phyloP scores from a whole-genome alignment of 2,888 invertebrate species.

The Aphrophora alni region DNA sequence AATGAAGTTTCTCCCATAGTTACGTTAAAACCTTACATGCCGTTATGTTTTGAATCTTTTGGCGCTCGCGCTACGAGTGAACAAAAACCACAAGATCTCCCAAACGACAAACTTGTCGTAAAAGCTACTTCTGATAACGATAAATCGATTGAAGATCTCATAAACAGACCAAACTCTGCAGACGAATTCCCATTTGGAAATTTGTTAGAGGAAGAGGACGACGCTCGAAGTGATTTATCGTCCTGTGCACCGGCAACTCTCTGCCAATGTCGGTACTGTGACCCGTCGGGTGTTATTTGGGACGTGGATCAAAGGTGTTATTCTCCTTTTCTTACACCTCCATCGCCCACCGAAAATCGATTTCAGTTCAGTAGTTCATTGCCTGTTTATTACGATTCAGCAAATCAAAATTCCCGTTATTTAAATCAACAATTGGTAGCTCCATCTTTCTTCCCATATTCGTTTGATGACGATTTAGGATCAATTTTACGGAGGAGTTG shows the following conservation, averaged over 20 bases:
- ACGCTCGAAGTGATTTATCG: constrained; percentile 26
- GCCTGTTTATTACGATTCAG: constrained; percentile 31
- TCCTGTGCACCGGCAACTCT: constrained; percentile 54
- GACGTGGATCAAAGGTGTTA: constrained; percentile 69
- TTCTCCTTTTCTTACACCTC: constrained; percentile 62
- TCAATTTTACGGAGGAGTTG: constrained; percentile 64
- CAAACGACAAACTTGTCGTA: constrained; percentile 15
- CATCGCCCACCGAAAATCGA: constrained; percentile 53
- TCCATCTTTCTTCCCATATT: constrained; percentile 56
- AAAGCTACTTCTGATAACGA: constrained; percentile 18
- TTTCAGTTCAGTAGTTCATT: constrained; percentile 36
- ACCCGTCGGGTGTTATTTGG: constrained; percentile 77
- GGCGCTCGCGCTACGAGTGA: constrained; percentile 26
- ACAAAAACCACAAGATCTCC: constrained; percentile 27
- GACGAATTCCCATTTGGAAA: constrained; percentile 38
- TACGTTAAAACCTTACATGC: constrained; percentile 60
- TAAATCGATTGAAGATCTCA: constrained; percentile 35
- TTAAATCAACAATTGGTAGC: constrained; percentile 25
- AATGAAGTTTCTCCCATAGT: constrained; percentile 49
- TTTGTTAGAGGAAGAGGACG: constrained; percentile 40
- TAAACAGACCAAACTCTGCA: constrained; percentile 21
- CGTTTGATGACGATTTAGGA: constrained; percentile 54
- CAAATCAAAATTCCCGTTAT: constrained; percentile 30
- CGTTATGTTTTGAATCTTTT: constrained; percentile 50
- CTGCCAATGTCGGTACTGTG: constrained; percentile 79